Percentiles rank a stretch among this genome's conserved stretches.
Conservation (phyloP, 2,797 vertebrate species). For the Mus spretus region DNA sequence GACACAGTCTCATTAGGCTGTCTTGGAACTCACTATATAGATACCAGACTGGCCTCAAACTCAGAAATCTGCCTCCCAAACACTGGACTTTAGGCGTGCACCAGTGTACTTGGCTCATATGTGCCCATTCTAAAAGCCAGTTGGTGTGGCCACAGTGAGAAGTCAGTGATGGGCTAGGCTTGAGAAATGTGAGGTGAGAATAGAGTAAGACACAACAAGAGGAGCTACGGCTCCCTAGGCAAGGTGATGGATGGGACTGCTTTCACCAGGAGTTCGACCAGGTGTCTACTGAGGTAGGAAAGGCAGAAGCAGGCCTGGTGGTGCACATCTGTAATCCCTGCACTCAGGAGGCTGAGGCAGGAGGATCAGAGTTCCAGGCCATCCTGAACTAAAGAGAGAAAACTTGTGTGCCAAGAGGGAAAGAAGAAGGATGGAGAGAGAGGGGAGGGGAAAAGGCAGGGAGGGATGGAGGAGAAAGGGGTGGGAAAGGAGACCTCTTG, state of each 20-base stretch:
- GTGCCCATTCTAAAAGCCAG: too few relatives aligned
- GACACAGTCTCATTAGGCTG: neutral
- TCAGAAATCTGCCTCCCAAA: neutral
- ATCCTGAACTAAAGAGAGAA: neutral
- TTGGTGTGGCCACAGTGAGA: neutral
- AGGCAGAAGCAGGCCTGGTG: neutral
- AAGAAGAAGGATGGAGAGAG: neutral
- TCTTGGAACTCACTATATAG: neutral
- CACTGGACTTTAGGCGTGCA: neutral
- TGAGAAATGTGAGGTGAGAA: neutral
- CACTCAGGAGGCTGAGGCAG: neutral
- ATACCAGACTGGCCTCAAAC: neutral
- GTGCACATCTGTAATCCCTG: too few relatives aligned
- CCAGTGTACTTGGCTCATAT: too few relatives aligned
- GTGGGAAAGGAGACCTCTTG: neutral
- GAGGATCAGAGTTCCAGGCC: neutral
- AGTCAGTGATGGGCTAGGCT: neutral
- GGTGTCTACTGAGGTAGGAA: neutral
- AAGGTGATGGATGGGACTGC: rapidly evolving
- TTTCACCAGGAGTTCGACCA: neutral
- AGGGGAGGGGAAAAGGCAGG: too few relatives aligned
- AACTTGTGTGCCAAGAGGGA: neutral
- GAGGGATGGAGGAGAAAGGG: too few relatives aligned
- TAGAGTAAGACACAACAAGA: too few relatives aligned
- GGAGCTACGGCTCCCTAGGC: too few relatives aligned